A percentile compares a stretch with the other conserved stretches of the same genome.
Evolutionary conservation across 2,113 vertebrate species (phyloP).

Genomic region (Hystrix cristata): DNA sequence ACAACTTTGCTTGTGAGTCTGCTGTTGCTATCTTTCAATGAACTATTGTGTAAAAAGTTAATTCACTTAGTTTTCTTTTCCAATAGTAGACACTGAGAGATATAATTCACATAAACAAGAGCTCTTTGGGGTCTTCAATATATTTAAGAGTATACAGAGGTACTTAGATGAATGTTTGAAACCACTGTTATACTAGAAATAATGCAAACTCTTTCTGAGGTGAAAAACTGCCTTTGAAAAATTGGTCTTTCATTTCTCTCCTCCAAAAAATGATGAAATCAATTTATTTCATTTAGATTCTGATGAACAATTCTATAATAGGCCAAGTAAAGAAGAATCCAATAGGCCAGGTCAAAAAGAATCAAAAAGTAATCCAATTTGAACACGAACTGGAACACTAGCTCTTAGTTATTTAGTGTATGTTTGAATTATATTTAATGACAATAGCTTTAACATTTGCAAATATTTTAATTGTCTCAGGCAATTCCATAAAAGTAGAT

Average conservation of each 20-base stretch:
- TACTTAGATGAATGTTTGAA: constrained; percentile 5
- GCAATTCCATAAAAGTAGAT: constrained; percentile 3
- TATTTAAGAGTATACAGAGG: neutral
- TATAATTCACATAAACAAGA: neutral
- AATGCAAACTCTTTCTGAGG: neutral
- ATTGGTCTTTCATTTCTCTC: neutral
- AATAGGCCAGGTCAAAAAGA: neutral
- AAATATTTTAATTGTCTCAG: neutral
- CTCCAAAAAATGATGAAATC: constrained; percentile 36
- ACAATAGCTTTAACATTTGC: neutral
- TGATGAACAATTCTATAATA: constrained; percentile 42
- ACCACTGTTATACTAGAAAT: neutral
- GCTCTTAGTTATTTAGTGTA: neutral
- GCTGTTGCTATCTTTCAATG: constrained; percentile 13
- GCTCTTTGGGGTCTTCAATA: neutral
- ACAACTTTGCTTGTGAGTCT: neutral
- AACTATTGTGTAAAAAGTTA: constrained; percentile 9
- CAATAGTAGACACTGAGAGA: neutral
- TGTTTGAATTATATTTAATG: constrained; percentile 24
- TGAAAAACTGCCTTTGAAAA: neutral
- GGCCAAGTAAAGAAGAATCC: neutral
- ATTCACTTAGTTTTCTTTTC: constrained; percentile 25
- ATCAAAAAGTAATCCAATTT: too few species aligned
- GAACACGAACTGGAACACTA: neutral
- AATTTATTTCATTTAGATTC: constrained; percentile 46